Evolutionary conservation across 2,113 vertebrate genomes (phyloP).

Genomic region (Ptilorrhoa leucosticta): DNA sequence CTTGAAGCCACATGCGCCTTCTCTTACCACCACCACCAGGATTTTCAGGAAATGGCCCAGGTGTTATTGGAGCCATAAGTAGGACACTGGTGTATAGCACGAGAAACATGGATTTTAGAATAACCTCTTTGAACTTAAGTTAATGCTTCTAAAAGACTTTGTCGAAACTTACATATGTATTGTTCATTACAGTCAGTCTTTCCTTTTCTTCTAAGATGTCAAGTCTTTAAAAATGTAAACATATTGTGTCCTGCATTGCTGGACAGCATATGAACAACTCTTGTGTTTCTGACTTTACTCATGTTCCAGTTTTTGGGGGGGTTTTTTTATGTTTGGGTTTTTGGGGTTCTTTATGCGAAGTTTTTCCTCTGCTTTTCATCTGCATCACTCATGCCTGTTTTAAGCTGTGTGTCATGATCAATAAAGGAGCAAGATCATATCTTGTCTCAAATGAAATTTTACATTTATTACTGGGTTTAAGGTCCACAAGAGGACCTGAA

Average conservation of each 20-base stretch:
- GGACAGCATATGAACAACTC: not conserved
- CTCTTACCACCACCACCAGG: not conserved
- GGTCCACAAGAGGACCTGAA: not conserved
- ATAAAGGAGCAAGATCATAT: not conserved
- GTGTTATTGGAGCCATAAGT: not conserved
- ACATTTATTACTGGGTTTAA: not conserved
- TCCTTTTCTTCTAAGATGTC: not conserved
- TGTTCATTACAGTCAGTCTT: not conserved
- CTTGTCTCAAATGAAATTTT: not conserved
- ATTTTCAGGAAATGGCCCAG: not conserved
- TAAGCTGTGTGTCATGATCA: not conserved
- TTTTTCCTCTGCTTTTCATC: not conserved
- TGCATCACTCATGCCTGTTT: not conserved
- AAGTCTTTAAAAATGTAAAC: not conserved
- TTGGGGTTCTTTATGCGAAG: not conserved
- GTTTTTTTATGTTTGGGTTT: not conserved
- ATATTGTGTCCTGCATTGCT: not conserved
- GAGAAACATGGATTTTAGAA: not conserved
- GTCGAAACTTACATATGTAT: not conserved
- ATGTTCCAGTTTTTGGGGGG: not conserved
- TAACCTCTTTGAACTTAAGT: not conserved
- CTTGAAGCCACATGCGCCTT: not conserved
- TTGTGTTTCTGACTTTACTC: not conserved
- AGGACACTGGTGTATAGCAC: not conserved
- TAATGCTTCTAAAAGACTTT: not conserved